Conservation (phyloP, 2,888 invertebrate genomes). For the Thera obeliscata region DNA sequence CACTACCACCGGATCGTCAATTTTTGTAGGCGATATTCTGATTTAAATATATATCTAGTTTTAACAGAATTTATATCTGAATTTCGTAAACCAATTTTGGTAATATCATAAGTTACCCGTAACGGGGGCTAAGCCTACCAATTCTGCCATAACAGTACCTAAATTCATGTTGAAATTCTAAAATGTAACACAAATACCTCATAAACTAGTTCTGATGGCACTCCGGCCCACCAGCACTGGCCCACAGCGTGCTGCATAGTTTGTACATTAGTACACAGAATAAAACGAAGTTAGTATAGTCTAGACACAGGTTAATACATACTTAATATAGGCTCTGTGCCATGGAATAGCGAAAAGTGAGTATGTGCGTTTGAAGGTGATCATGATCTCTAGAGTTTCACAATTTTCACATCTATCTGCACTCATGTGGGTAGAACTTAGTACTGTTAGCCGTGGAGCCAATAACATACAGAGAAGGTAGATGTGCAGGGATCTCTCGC, state of each 20-base stretch:
- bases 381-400: constrained; percentile 13
- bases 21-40: constrained; percentile 17
- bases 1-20: constrained; percentile 13
- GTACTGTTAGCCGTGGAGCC: background rate
- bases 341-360: constrained; percentile 1
- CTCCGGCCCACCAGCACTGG: constrained; percentile 26
- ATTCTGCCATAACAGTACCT: constrained; percentile 34
- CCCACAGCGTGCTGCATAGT: constrained; percentile 4
- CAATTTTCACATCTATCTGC: constrained; percentile 23
- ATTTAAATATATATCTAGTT: constrained; percentile 32
- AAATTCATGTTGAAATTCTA: constrained; percentile 34
- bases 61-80: constrained; percentile 18
- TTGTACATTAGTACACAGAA: constrained; percentile 2
- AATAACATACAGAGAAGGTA: constrained; percentile 2
- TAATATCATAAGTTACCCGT: constrained; percentile 30
- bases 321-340: constrained; percentile 1
- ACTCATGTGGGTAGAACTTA: constrained; percentile 22
- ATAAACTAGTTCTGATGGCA: constrained; percentile 32
- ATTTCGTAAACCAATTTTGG: constrained; percentile 29
- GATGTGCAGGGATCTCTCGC: background rate
- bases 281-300: constrained; percentile 3
- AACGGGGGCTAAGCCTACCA: constrained; percentile 27
- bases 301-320: constrained; percentile 2
- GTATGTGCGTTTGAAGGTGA: constrained; percentile 18
- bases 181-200: constrained; percentile 40